Evolutionary conservation across 2,113 vertebrate species (phyloP), one percentile per base, ranked within the genome.

Genomic region (Epinephelus fuscoguttatus): DNA sequence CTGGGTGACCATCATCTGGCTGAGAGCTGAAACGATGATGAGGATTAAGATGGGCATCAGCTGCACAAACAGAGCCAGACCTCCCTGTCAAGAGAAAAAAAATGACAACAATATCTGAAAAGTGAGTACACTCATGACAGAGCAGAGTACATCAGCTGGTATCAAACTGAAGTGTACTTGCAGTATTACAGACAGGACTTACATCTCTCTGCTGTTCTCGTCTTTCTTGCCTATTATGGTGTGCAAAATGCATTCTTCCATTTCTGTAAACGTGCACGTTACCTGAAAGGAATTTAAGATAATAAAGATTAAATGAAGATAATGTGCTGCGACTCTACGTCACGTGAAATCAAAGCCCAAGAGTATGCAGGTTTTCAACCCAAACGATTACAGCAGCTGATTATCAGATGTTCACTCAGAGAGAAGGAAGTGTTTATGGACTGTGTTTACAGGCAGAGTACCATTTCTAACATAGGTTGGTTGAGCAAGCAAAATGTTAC

Each of bases 1-100:
- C 85, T 97, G 97, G 42, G 97, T 97, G 75, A 99, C 97, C 97
- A 99, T 98, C 94, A 99, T 17, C 80, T 99, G 98, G 90, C 98
- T 99, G 84, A 99, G 94, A 71, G 99, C 95, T 33, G 98, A 99
- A 75, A 99, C 97, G 2, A 99, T 95, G 83, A 99, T 98, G 95
- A 99, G 94, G 30, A 99, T 97, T 86, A 99, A 95, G 91, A 99
- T 97, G 90, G 98, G 98, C 97, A 99, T 97, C 94, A 99, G 91
- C 95, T 99, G 98, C 89, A 99, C 97, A 88, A 99, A 97, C 93
- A 98, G 97, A 84, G 98, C 98, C 93, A 99, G 97, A 64, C 98
- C 98, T 88, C 98, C 98, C 98, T 99, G 89, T 66, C 63, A 71
- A 80, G 50, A 92, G 59, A 93, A 42, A 60, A 30, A 73, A 47